These are phyloP conservation scores for Pissodes strobi DNA, from an alignment of 1,140 invertebrate species.

Conservation along the genomic window DNA sequence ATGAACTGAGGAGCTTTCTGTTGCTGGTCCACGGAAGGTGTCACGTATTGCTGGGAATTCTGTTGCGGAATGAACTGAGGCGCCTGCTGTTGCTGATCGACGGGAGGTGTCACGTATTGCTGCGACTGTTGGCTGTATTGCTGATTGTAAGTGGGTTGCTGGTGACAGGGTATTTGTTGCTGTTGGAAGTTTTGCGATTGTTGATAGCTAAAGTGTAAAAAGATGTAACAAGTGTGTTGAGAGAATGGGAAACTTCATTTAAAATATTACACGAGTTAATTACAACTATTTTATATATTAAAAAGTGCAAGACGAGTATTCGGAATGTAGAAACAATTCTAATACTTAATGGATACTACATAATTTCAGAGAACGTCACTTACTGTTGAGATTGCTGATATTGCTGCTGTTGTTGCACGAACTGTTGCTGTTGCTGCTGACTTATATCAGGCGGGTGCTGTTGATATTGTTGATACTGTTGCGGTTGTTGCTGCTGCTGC, in stretches of 20 bases:
- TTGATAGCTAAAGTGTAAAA: conserved; percentile 19
- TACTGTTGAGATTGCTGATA: conserved; percentile 33
- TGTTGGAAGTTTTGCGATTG: conserved; percentile 32
- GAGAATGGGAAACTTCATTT: too few species aligned
- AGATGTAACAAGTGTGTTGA: background rate
- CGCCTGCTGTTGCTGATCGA: conserved; percentile 51
- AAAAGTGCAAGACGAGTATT: too few species aligned
- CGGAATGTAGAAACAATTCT: too few species aligned
- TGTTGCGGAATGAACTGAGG: conserved; percentile 56
- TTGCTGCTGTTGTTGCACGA: conserved; percentile 24
- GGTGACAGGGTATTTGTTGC: conserved; percentile 35
- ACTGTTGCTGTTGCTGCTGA: conserved; percentile 31
- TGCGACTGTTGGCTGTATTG: conserved; percentile 31
- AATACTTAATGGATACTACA: too few species aligned
- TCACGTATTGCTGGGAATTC: conserved; percentile 31
- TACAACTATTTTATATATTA: too few species aligned
- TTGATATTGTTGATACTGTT: conserved; percentile 9
- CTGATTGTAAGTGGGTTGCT: conserved; percentile 26
- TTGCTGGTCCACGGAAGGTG: conserved; percentile 47
- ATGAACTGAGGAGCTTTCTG: conserved; percentile 49
- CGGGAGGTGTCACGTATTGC: conserved; percentile 41
- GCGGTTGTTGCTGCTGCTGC: conserved; percentile 17
- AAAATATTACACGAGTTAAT: too few species aligned
- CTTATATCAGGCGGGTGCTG: too few species aligned
- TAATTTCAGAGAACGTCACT: background rate